phyloP scores from a whole-genome alignment of 2,888 invertebrate genomes.

The Allygus modestus region DNA sequence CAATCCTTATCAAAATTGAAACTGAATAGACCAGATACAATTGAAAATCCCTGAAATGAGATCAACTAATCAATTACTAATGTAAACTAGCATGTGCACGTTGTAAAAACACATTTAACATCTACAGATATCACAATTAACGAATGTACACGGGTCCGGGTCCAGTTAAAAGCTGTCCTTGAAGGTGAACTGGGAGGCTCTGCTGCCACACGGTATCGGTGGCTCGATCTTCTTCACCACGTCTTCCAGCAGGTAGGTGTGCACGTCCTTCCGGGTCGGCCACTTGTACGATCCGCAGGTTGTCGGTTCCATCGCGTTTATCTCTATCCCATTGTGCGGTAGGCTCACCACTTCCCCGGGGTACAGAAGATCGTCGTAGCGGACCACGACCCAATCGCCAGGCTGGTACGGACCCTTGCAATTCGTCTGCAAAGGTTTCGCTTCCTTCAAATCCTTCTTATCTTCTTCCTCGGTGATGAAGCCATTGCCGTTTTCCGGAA shows the following conservation, averaged over 20 bases:
- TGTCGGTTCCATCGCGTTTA: constrained; percentile 51
- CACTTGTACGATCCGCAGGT: constrained; percentile 56
- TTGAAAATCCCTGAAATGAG: constrained; percentile 37
- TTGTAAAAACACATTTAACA: constrained; percentile 40
- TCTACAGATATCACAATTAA: constrained; percentile 47
- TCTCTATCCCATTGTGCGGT: constrained; percentile 45
- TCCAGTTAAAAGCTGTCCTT: constrained; percentile 50
- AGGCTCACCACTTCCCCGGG: constrained; percentile 47
- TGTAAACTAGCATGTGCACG: constrained; percentile 4
- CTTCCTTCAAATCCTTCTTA: not conserved
- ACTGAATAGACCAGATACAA: not conserved
- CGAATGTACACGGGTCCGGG: not conserved
- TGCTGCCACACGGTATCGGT: constrained; percentile 41
- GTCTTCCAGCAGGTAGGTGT: constrained; percentile 47
- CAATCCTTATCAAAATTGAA: not conserved
- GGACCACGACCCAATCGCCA: constrained; percentile 48
- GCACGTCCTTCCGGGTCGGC: constrained; percentile 52
- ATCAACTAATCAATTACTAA: constrained; percentile 31
- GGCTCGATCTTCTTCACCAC: constrained; percentile 54
- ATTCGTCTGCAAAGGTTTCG: not conserved
- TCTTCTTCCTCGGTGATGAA: constrained; percentile 20
- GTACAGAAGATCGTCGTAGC: constrained; percentile 46
- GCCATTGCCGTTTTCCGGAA: constrained; percentile 19
- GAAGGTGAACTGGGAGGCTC: constrained; percentile 52
- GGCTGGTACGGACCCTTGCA: constrained; percentile 38